Percentiles rank a stretch among this genome's conserved stretches.
phyloP scores from a whole-genome alignment of 1,140 invertebrate species.

The Cardiocondyla obscurior region DNA sequence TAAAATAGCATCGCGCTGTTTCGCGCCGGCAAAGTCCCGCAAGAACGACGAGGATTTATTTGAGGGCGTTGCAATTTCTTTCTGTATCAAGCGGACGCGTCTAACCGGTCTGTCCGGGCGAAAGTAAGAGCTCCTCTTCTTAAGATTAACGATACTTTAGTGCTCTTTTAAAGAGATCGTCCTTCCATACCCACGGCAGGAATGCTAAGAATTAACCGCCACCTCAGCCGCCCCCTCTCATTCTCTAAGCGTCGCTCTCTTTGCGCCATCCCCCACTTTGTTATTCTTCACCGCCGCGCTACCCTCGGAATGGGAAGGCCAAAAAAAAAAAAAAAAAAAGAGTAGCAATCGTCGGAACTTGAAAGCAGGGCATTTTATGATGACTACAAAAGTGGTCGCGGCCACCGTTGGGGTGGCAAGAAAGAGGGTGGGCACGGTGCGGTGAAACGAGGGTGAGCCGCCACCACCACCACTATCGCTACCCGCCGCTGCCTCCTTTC shows the following conservation, averaged over 20 bases:
- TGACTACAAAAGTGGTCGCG: constrained; percentile 76
- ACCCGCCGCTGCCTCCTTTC: constrained; percentile 54
- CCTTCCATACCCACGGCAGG: constrained; percentile 58
- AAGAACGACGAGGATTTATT: constrained; percentile 76
- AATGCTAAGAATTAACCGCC: constrained; percentile 68
- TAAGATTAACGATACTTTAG: constrained; percentile 84
- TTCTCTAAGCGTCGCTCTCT: constrained; percentile 21
- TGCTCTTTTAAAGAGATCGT: constrained; percentile 81
- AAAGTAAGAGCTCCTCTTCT: constrained; percentile 79
- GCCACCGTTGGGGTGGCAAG: constrained; percentile 68
- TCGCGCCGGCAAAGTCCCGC: not conserved
- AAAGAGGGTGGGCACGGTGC: constrained; percentile 64
- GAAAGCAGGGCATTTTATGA: constrained; percentile 78
- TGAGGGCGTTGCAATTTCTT: constrained; percentile 80
- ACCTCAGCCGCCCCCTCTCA: constrained; percentile 38
- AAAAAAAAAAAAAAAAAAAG: constrained; percentile 61
- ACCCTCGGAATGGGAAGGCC: constrained; percentile 54
- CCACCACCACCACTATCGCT: constrained; percentile 24
- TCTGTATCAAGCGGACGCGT: constrained; percentile 82
- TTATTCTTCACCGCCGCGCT: constrained; percentile 63
- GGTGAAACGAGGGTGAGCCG: constrained; percentile 67
- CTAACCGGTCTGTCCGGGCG: constrained; percentile 82
- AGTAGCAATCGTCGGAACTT: constrained; percentile 74
- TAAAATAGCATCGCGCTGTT: constrained; percentile 11
- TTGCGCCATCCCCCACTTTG: constrained; percentile 62